These are phyloP conservation scores for Synergus umbraculus DNA, from an alignment of 2,888 invertebrate species.

Conservation along the genomic window DNA sequence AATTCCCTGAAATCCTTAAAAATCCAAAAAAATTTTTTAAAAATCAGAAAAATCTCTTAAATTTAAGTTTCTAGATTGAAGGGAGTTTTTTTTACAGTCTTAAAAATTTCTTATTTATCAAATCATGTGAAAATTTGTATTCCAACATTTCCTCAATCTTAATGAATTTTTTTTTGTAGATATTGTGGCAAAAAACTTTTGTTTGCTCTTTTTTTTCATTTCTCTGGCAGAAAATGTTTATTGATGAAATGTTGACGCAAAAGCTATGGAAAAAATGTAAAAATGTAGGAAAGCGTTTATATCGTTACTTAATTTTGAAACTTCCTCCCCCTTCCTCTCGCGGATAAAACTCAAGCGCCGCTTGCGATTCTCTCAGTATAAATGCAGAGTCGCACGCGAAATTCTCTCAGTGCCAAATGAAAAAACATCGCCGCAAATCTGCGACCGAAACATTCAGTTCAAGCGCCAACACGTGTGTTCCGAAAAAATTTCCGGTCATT, in stretches of 20 bases:
- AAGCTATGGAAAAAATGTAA: not conserved
- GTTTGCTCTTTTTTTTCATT: not conserved
- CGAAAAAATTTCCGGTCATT: not conserved
- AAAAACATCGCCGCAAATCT: conserved; percentile 56
- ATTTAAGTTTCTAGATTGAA: too few relatives aligned
- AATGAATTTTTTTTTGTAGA: too few relatives aligned
- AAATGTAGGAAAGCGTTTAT: not conserved
- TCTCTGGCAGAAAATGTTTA: not conserved
- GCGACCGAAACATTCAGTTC: conserved; percentile 5
- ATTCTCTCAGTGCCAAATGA: conserved; percentile 62
- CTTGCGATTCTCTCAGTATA: conserved; percentile 50
- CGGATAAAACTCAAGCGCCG: not conserved
- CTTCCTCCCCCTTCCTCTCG: not conserved
- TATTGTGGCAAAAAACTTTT: not conserved
- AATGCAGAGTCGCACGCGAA: conserved; percentile 61
- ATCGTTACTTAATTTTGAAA: not conserved
- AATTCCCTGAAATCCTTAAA: too few relatives aligned
- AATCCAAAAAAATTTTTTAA: too few relatives aligned
- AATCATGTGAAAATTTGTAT: too few relatives aligned
- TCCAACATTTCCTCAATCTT: too few relatives aligned
- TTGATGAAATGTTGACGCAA: not conserved
- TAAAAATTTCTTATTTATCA: too few relatives aligned
- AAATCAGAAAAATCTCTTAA: too few relatives aligned
- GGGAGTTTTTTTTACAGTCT: too few relatives aligned
- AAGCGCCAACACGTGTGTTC: not conserved